Evolutionary conservation across 1,140 invertebrate genomes (phyloP), one percentile per base, ranked within the genome.

Genomic region (Drosophila obscura): DNA sequence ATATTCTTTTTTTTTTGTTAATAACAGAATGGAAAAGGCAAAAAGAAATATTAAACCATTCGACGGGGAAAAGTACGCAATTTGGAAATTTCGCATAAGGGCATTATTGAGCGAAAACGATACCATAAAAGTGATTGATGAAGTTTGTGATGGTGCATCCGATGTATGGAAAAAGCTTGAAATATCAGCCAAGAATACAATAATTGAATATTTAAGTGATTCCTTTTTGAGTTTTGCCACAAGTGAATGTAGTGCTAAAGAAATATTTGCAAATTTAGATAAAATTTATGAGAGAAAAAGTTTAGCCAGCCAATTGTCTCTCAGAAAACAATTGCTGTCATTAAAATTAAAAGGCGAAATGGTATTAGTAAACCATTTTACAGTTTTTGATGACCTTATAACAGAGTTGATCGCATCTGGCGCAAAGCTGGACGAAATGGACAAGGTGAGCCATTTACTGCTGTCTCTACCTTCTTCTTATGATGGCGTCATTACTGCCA

Each of bases 211-310:
- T 78, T 74, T 92, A 50, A 68, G 77, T 11, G 91, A 92, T 57
- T 72, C 81, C 5, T 79, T 49, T 49, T 60, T 92, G 4, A 63
- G 69, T 56, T 91, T 91, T 63, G 89, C 71, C 5, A 81, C 77
- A 65, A 52, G 57, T 49, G 74, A 80, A 26, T 35, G 35, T 22
- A 81, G 79, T 4, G 84, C 88, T 6, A 80, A 69, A 68, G 44
- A 84, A 31, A 91, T 92, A 52, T 72, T 92, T 15, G 48, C 64
- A 52, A 84, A 63, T 44, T 69, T 92, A 35, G 90, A 92, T 72
- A 50, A 43, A 24, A 53, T 92, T 9, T 92, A 91, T 57, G 87
- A 92, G 64, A 51, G 89, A 90, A 81, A 92, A 81, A 92, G 88
- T 71, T 49, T 88, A n/a, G 83, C 90, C 13, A 88, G 78, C 1